These are phyloP conservation scores for Scopus umbretta DNA, from an alignment of 2,113 vertebrate species.

Conservation along the genomic window DNA sequence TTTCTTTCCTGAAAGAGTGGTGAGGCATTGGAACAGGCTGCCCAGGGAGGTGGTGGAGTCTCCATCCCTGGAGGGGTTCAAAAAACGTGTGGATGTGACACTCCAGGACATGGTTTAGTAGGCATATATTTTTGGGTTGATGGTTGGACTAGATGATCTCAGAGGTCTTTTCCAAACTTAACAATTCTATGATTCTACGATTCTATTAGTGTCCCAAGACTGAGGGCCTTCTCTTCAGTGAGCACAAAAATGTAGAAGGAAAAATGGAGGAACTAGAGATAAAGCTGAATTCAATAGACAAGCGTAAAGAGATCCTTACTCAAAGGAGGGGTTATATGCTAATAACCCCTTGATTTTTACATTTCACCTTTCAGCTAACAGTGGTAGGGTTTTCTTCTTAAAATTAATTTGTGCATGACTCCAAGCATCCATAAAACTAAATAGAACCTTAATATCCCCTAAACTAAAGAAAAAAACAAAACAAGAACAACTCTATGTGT, in stretches of 20 bases:
- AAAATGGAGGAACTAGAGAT: neutral
- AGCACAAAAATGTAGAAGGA: neutral
- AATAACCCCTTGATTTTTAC: neutral
- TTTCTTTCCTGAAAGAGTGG: too few species aligned
- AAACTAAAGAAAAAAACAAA: neutral
- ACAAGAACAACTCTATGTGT: too few species aligned
- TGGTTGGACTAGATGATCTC: neutral
- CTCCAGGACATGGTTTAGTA: too few species aligned
- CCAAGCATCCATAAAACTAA: neutral
- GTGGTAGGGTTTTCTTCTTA: neutral
- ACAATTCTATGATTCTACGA: too few species aligned
- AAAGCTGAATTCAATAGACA: neutral
- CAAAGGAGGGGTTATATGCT: neutral
- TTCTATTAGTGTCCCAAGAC: too few species aligned
- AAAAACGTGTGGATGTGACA: too few species aligned
- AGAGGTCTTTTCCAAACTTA: too few species aligned
- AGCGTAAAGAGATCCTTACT: neutral
- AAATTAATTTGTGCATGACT: neutral
- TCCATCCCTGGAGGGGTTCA: fast-evolving
- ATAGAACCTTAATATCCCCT: neutral
- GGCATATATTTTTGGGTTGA: too few species aligned
- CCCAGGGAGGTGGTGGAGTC: neutral
- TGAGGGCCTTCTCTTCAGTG: neutral
- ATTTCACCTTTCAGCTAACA: neutral
- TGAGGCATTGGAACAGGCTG: neutral